Conservation (phyloP, 2,113 vertebrate species). For the Syngnathoides biaculeatus region DNA sequence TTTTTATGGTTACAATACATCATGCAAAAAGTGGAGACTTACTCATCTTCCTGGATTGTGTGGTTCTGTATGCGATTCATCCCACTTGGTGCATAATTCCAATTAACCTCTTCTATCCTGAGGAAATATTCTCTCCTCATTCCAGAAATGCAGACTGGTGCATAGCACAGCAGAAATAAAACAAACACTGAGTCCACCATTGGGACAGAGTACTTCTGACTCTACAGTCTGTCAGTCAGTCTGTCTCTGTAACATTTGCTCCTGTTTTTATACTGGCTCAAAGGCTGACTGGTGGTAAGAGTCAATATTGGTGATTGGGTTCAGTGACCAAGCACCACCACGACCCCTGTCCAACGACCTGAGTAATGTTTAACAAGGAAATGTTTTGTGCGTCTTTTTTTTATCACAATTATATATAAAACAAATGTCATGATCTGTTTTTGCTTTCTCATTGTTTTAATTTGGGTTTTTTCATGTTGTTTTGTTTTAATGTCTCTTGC, state of each 20-base stretch:
- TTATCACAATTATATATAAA: neutral
- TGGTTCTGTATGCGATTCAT: conserved; percentile 60
- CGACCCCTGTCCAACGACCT: conserved; percentile 1
- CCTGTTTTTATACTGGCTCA: conserved; percentile 38
- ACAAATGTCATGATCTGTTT: neutral
- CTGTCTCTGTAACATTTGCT: conserved; percentile 18
- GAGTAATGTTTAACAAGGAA: neutral
- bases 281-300: conserved; percentile 1
- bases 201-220: neutral
- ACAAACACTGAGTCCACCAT: conserved; percentile 19
- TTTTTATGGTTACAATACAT: neutral
- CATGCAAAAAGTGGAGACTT: conserved; percentile 18
- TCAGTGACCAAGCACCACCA: conserved; percentile 38
- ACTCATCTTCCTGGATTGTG: conserved; percentile 56
- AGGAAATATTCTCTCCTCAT: conserved; percentile 70
- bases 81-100: conserved; percentile 61
- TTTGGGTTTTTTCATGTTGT: too few relatives aligned
- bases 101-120: conserved; percentile 67
- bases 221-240: neutral
- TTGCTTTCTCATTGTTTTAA: neutral
- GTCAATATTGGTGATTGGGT: conserved; percentile 4
- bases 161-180: conserved; percentile 49
- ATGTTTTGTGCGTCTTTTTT: neutral
- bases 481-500: too few relatives aligned
- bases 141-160: conserved; percentile 40